These are phyloP conservation scores for Beris chalybata DNA, from an alignment of 2,888 invertebrate genomes.

Conservation along the genomic window DNA sequence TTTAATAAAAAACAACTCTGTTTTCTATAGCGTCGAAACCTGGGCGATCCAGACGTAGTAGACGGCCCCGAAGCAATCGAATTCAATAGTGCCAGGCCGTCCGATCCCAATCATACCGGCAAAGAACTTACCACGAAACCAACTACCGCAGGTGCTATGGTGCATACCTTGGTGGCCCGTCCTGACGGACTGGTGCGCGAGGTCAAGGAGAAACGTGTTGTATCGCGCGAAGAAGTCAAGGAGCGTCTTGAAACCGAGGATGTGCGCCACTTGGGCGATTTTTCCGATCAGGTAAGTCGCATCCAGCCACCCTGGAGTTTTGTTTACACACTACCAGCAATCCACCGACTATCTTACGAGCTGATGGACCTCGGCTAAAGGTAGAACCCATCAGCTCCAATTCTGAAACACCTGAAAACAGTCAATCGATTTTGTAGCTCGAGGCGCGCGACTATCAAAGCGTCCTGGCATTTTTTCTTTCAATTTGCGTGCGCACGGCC, in stretches of 20 bases:
- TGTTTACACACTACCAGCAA: too few relatives aligned
- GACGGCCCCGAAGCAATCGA: conserved; percentile 41
- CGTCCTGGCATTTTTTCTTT: too few relatives aligned
- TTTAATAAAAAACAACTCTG: background rate
- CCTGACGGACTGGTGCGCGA: conserved; percentile 79
- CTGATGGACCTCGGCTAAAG: too few relatives aligned
- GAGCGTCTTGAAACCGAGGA: conserved; percentile 83
- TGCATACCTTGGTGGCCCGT: conserved; percentile 62
- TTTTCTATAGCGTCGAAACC: conserved; percentile 56
- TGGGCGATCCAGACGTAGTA: conserved; percentile 55
- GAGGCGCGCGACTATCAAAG: too few relatives aligned
- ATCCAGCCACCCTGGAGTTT: too few relatives aligned
- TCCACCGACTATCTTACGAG: too few relatives aligned
- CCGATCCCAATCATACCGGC: conserved; percentile 9
- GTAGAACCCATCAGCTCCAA: too few relatives aligned
- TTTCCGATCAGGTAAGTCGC: conserved; percentile 80
- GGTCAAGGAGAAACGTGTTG: conserved; percentile 75
- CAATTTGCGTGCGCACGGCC: too few relatives aligned
- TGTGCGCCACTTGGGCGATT: conserved; percentile 78
- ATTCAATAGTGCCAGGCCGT: conserved; percentile 3
- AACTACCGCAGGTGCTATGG: conserved; percentile 44
- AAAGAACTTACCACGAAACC: conserved; percentile 13
- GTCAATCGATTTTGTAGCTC: conserved; percentile 19
- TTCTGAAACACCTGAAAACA: conserved; percentile 9
- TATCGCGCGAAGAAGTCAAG: conserved; percentile 81